Percentiles rank a stretch among this genome's conserved stretches.
Evolutionary conservation across 2,797 vertebrate species (phyloP).

Genomic region (Gallirallus australis): DNA sequence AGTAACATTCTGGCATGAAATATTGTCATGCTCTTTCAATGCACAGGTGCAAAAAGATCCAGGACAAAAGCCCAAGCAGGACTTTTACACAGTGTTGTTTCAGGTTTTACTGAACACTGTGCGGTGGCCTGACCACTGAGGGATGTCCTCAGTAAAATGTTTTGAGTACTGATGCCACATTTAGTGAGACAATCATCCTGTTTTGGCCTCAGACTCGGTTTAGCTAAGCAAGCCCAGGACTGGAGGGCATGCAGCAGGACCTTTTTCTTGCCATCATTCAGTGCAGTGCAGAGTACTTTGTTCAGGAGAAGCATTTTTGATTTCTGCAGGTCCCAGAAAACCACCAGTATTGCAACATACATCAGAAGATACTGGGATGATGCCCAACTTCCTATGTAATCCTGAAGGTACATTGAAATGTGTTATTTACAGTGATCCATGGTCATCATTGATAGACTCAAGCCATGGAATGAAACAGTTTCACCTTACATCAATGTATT

Average conservation of each 20-base stretch:
- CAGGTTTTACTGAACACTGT: neutral
- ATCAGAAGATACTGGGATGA: neutral
- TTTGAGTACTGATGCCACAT: neutral
- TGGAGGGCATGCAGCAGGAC: neutral
- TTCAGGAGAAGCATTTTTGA: neutral
- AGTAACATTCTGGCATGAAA: neutral
- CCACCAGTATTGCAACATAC: neutral
- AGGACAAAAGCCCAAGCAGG: neutral
- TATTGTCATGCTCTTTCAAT: neutral
- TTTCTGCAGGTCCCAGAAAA: neutral
- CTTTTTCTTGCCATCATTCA: neutral
- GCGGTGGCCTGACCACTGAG: neutral
- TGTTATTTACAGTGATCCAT: neutral
- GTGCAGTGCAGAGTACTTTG: fast-evolving
- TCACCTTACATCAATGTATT: neutral
- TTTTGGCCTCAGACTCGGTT: neutral
- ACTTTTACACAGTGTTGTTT: neutral
- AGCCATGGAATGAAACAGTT: neutral
- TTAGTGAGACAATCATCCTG: neutral
- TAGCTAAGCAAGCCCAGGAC: neutral
- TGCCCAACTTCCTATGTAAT: neutral
- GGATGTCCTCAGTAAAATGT: neutral
- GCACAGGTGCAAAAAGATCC: neutral
- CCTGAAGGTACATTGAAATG: neutral
- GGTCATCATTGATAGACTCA: fast-evolving